phyloP scores from a whole-genome alignment of 2,888 invertebrate species.

The Tridacna gigas region DNA sequence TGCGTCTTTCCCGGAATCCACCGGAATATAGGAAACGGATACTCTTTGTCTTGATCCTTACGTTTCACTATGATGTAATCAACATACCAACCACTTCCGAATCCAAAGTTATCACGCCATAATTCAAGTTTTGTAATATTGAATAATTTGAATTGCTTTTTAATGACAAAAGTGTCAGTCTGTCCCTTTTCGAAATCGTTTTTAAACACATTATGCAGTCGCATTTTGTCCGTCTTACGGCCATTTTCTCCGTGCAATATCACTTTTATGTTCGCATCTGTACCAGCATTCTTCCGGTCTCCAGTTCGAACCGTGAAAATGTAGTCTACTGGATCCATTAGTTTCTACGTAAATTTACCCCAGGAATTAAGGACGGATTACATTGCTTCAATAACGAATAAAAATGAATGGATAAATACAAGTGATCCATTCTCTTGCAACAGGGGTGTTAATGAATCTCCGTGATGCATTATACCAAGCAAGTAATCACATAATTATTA shows the following conservation, averaged over 20 bases:
- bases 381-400: no score
- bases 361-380: no score
- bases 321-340: conserved; percentile 61
- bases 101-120: conserved; percentile 83
- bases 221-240: conserved; percentile 78
- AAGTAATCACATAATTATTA: no score
- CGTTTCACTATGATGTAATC: conserved; percentile 81
- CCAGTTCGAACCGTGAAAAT: conserved; percentile 85
- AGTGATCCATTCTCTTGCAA: no score
- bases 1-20: conserved; percentile 84
- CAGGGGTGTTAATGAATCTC: no score
- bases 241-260: conserved; percentile 84
- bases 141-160: conserved; percentile 63
- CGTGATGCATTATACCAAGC: no score
- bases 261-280: conserved; percentile 85
- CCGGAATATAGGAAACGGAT: conserved; percentile 84
- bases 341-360: no score
- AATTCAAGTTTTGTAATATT: conserved; percentile 81
- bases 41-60: conserved; percentile 72
- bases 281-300: conserved; percentile 84
- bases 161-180: conserved; percentile 74
- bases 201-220: conserved; percentile 82
- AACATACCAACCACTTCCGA: conserved; percentile 84
- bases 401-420: no score
- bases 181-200: conserved; percentile 81